Base-by-base conservation (phyloP, 2,888 invertebrate genomes). In the Philereme transversata region DNA sequence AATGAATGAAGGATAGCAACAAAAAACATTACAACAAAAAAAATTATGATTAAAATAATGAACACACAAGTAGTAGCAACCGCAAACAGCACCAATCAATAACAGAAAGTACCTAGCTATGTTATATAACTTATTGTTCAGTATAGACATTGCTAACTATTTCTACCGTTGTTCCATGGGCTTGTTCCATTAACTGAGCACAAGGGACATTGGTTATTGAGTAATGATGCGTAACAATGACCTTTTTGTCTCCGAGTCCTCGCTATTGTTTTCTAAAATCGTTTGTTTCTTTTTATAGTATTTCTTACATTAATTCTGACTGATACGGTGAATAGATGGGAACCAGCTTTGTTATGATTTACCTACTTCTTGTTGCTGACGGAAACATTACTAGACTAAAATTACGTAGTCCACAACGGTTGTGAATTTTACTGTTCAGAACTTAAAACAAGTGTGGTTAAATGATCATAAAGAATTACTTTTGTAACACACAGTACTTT, bases 211-310 rank as follows among this genome's bases (percentile, higher is more conserved):
- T 61, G 68, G 68, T 73, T 74, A 81, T 79, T 79, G 80, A 76
- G 77, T 85, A 84, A 83, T 86, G 85, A 81, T 75, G 79, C 84
- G 79, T 81, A 81, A 80, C 82, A 77, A 76, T 81, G 78, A 81
- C 82, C 82, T 86, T 86, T 84, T 78, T 76, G 75, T 77, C 64
- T 67, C 66, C 66, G 67, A 69, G 75, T 67, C 78, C 77, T 81
- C 77, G 76, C 80, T 70, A 78, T 82, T 82, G 82, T 83, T 79
- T 73, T 73, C 64, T 65, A 67, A 67, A 71, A 64, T 64, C 67
- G 67, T 75, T 77, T 76, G 72, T 76, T 78, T 76, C 54, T 54
- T 68, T 64, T 68, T 69, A 71, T 57, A 72, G 54, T 73, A 64
- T 74, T 71, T 68, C 56, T 57, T 50, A 51, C 65, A 64, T 58